Evolutionary conservation across 2,888 invertebrate species (phyloP).

Genomic region (Xanthia togata): DNA sequence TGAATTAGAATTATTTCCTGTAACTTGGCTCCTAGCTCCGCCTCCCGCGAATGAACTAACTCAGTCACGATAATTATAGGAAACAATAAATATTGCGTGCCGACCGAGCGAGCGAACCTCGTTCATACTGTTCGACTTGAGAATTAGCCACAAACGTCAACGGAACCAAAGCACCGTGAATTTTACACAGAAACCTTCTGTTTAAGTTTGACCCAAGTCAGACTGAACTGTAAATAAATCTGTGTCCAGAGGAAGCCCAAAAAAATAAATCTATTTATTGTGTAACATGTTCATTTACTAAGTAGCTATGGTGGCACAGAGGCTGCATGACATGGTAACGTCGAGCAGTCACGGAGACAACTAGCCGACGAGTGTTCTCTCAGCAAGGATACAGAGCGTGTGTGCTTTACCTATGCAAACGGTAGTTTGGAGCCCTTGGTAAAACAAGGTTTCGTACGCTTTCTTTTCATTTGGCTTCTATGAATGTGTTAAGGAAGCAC

Average conservation of each 20-base stretch:
- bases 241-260: background rate
- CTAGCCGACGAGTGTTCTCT: background rate
- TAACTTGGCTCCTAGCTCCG: conserved; percentile 45
- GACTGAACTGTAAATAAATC: conserved; percentile 1
- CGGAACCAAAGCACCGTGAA: background rate
- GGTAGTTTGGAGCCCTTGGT: no score
- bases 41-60: conserved; percentile 42
- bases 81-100: conserved; percentile 62
- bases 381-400: no score
- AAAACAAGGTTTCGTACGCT: background rate
- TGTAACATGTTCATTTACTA: background rate
- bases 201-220: background rate
- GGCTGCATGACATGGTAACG: background rate
- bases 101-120: background rate
- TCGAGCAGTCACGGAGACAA: background rate
- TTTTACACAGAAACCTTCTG: background rate
- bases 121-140: conserved; percentile 28
- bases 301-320: background rate
- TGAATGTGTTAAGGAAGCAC: no score
- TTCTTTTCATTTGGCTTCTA: background rate
- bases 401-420: background rate
- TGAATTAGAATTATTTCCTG: conserved; percentile 47
- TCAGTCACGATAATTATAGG: conserved; percentile 58
- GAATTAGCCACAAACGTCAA: conserved; percentile 17
- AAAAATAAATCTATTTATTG: background rate